A percentile compares a stretch with the other conserved stretches of the same genome.
Evolutionary conservation across 1,140 invertebrate species (phyloP).

Genomic region (Philaenus spumarius): DNA sequence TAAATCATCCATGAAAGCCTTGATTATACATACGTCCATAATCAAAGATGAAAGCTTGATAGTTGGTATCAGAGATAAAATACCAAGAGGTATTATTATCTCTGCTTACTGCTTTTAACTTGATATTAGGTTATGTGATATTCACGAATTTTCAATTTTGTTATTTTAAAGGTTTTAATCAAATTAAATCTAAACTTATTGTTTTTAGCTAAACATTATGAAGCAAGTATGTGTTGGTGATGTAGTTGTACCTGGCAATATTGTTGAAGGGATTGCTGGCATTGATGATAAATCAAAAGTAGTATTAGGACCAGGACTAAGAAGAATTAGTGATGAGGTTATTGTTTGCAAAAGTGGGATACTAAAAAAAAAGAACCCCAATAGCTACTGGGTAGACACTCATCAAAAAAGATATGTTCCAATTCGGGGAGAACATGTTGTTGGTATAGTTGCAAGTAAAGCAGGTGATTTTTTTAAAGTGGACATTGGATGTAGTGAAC

Average conservation of each 20-base stretch:
- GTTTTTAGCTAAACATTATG: no score
- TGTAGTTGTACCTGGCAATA: conserved; percentile 29
- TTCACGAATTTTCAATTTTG: no score
- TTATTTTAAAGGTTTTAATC: no score
- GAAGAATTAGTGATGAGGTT: conserved; percentile 58
- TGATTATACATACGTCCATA: no score
- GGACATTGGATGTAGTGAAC: conserved; percentile 79
- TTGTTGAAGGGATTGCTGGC: conserved; percentile 14
- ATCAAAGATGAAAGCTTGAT: no score
- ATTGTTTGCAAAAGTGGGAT: conserved; percentile 64
- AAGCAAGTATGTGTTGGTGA: conserved; percentile 13
- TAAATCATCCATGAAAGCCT: no score
- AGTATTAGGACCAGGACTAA: conserved; percentile 77
- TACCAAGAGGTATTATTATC: no score
- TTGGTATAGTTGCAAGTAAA: conserved; percentile 78
- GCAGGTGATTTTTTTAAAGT: conserved; percentile 72
- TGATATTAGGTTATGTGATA: no score
- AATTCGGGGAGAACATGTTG: conserved; percentile 71
- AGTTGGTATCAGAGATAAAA: no score
- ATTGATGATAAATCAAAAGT: conserved; percentile 35
- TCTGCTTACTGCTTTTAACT: no score
- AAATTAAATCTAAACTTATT: no score
- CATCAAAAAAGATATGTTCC: conserved; percentile 79
- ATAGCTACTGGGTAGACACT: conserved; percentile 79
- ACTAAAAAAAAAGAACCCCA: conserved; percentile 63